Evolutionary conservation across 1,140 invertebrate genomes (phyloP).

Genomic region (Teleopsis dalmanni): DNA sequence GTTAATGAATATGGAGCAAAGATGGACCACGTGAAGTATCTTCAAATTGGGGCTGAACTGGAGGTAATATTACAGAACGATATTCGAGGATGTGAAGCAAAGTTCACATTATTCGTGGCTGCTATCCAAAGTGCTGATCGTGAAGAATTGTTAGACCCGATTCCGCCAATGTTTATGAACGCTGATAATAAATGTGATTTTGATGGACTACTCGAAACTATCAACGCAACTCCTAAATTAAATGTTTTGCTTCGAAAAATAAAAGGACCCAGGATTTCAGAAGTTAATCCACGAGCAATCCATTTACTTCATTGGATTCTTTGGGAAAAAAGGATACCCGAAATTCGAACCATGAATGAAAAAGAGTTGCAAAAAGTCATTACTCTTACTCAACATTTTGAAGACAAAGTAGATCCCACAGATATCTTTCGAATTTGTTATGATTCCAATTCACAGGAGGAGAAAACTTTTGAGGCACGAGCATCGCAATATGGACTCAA

Average conservation of each 20-base stretch:
- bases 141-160: constrained; percentile 64
- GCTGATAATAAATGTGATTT: constrained; percentile 57
- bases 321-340: constrained; percentile 13
- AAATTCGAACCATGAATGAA: constrained; percentile 5
- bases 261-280: constrained; percentile 11
- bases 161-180: constrained; percentile 61
- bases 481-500: too few species aligned
- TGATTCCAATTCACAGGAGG: too few species aligned
- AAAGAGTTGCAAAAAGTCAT: constrained; percentile 36
- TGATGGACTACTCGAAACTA: constrained; percentile 48
- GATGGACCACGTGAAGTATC: too few species aligned
- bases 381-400: constrained; percentile 46
- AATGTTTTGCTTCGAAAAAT: constrained; percentile 12
- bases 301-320: constrained; percentile 29
- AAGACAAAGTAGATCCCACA: constrained; percentile 49
- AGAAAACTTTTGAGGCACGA: too few species aligned
- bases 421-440: constrained; percentile 60
- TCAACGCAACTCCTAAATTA: constrained; percentile 24
- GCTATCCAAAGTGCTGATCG: constrained; percentile 68
- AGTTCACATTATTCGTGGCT: constrained; percentile 69
- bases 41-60: too few species aligned
- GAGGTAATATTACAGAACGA: too few species aligned
- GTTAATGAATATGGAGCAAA: too few species aligned
- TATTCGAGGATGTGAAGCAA: constrained; percentile 66
- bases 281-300: constrained; percentile 15